Evolutionary conservation across 2,113 vertebrate genomes (phyloP).

Genomic region (Protomyctophum bolini): DNA sequence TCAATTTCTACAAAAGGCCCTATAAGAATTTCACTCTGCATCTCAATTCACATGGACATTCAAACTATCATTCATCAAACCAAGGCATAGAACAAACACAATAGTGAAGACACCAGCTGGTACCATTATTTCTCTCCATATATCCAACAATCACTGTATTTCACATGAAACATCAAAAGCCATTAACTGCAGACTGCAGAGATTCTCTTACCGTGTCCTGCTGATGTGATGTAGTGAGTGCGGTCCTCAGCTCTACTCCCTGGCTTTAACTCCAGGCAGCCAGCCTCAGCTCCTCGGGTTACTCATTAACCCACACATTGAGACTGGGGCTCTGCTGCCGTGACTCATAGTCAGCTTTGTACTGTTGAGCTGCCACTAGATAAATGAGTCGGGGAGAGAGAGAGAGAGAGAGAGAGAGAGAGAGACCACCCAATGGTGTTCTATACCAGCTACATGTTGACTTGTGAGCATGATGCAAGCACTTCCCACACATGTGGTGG

Average conservation of each 20-base stretch:
- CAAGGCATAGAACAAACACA: too few relatives aligned
- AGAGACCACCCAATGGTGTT: slow-evolving; percentile 40
- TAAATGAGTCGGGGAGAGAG: slow-evolving; percentile 40
- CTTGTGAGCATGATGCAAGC: slow-evolving; percentile 45
- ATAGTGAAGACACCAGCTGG: background rate
- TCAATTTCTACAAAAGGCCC: background rate
- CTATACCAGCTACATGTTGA: slow-evolving; percentile 36
- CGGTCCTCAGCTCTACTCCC: slow-evolving; percentile 34
- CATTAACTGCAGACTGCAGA: slow-evolving; percentile 20
- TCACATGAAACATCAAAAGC: slow-evolving; percentile 3
- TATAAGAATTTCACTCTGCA: background rate
- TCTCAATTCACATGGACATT: background rate
- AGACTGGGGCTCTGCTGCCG: slow-evolving; percentile 46
- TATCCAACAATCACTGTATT: background rate
- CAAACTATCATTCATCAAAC: background rate
- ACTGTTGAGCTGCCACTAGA: slow-evolving; percentile 43
- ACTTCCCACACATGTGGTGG: slow-evolving; percentile 8
- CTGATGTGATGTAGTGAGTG: slow-evolving; percentile 35
- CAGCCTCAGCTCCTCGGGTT: slow-evolving; percentile 33
- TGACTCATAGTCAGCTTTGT: slow-evolving; percentile 57
- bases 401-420: slow-evolving; percentile 6
- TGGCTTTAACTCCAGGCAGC: slow-evolving; percentile 42
- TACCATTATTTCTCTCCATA: background rate
- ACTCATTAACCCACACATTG: slow-evolving; percentile 67
- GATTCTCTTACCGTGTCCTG: slow-evolving; percentile 58